Evolutionary conservation across 1,140 invertebrate species (phyloP).

Genomic region (Philopotamus ludificatus): DNA sequence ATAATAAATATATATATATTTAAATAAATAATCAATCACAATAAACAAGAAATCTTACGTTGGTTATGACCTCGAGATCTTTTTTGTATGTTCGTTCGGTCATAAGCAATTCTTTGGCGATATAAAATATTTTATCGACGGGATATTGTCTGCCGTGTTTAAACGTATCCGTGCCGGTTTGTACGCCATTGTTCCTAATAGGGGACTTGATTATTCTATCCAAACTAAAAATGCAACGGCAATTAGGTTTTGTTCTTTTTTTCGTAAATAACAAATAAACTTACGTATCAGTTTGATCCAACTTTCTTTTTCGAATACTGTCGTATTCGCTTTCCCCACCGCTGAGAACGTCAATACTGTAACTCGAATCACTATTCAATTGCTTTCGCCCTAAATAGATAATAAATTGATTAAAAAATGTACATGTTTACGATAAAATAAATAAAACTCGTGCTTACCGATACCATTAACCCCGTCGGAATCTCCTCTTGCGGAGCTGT

Average conservation of each 20-base stretch:
- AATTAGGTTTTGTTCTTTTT: no score
- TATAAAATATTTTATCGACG: conserved; percentile 84
- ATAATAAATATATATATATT: conserved; percentile 29
- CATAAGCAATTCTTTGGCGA: conserved; percentile 93
- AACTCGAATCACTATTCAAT: conserved; percentile 49
- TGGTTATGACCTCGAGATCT: conserved; percentile 88
- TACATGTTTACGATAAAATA: conserved; percentile 5
- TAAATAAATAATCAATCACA: neutral
- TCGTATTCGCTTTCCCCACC: conserved; percentile 55
- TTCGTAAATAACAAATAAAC: conserved; percentile 10
- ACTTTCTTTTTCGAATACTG: conserved; percentile 49
- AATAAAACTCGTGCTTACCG: neutral
- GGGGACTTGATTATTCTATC: conserved; percentile 30
- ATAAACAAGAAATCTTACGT: conserved; percentile 58
- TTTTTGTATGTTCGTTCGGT: conserved; percentile 95
- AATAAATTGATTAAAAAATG: neutral
- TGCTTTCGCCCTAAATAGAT: conserved; percentile 20
- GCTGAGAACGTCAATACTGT: conserved; percentile 54
- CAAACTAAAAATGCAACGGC: conserved; percentile 17
- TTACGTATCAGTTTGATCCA: conserved; percentile 45
- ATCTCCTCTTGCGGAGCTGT: no score
- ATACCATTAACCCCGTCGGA: conserved; percentile 1
- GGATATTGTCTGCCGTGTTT: conserved; percentile 60
- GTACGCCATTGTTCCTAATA: conserved; percentile 25
- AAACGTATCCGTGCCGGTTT: conserved; percentile 22